Evolutionary conservation across 2,888 invertebrate species (phyloP).

Genomic region (Uropetala carovei): DNA sequence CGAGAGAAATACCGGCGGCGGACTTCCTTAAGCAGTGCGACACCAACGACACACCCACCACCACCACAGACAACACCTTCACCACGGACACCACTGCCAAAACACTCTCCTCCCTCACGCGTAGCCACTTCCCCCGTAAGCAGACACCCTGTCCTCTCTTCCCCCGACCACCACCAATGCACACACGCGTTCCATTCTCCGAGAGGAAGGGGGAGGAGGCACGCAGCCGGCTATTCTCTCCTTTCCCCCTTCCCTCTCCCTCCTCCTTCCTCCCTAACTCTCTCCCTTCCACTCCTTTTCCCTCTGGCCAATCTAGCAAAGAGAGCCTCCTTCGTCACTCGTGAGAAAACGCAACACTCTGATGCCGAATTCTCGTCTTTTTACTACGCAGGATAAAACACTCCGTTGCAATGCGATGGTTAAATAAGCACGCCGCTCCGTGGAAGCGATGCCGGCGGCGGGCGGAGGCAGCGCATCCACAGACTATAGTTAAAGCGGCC

Average conservation of each 20-base stretch:
- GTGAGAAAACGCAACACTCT: too few species aligned
- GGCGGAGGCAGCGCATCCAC: background rate
- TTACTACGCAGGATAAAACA: too few species aligned
- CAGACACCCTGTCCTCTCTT: background rate
- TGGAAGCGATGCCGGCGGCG: background rate
- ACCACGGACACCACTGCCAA: background rate
- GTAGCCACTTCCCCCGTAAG: background rate
- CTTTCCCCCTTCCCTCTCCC: background rate
- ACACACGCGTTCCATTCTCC: background rate
- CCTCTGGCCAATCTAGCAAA: background rate
- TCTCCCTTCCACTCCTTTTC: background rate
- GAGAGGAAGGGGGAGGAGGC: background rate
- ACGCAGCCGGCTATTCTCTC: too few species aligned
- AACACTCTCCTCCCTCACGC: background rate
- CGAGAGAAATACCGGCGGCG: background rate
- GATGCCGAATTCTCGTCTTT: background rate
- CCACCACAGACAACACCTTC: background rate
- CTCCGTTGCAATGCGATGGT: background rate
- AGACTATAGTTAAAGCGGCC: constrained; percentile 12
- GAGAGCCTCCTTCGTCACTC: background rate
- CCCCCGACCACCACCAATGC: background rate
- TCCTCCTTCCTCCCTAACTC: too few species aligned
- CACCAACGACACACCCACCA: background rate
- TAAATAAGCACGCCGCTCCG: too few species aligned
- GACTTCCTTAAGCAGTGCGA: background rate